phyloP scores from a whole-genome alignment of 2,113 vertebrate genomes.

The Strix aluco region DNA sequence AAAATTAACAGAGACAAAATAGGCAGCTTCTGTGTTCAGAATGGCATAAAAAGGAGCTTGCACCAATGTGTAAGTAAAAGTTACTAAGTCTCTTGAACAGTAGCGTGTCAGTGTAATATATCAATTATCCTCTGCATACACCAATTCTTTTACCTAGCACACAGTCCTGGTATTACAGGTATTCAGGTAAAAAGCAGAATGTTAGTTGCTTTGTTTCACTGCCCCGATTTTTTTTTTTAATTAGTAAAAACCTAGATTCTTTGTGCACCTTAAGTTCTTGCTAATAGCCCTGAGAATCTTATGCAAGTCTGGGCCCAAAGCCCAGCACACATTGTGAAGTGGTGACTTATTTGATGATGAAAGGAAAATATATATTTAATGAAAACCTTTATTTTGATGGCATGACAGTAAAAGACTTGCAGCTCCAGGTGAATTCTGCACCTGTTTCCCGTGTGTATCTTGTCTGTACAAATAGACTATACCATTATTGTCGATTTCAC shows the following conservation, averaged over 20 bases:
- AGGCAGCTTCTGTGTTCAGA: not conserved
- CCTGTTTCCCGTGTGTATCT: not conserved
- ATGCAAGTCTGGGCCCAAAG: not conserved
- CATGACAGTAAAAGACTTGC: not conserved
- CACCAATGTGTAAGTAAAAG: rapidly evolving
- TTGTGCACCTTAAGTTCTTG: not conserved
- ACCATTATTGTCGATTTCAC: not conserved
- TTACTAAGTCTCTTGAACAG: not conserved
- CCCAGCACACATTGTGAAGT: not conserved
- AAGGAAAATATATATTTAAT: not conserved
- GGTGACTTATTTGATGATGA: not conserved
- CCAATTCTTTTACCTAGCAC: not conserved
- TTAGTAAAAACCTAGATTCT: not conserved
- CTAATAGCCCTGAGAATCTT: not conserved
- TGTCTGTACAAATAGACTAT: not conserved
- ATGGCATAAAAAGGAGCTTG: not conserved
- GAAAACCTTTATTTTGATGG: not conserved
- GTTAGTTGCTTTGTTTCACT: not conserved
- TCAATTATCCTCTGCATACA: not conserved
- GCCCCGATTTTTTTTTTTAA: not conserved
- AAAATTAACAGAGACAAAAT: not conserved
- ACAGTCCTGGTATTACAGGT: not conserved
- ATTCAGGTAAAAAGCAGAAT: not conserved
- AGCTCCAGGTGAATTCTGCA: not conserved
- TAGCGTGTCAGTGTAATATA: not conserved